Evolutionary conservation across 2,797 vertebrate species (phyloP).

Genomic region (Ispidina picta): DNA sequence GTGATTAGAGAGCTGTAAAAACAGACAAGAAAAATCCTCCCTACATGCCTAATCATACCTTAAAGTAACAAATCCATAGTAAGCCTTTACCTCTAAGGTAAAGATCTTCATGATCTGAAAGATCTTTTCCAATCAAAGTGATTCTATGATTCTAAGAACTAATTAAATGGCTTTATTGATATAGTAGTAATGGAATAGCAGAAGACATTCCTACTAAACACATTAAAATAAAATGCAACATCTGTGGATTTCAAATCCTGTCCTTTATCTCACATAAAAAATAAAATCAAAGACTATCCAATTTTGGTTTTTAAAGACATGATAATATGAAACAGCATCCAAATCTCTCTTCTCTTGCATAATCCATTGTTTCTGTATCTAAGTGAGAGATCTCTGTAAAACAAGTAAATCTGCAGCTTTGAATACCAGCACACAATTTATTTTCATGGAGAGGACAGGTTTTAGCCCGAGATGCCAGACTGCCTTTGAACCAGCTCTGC

Average conservation of each 20-base stretch:
- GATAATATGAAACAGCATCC: not conserved
- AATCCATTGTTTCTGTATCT: not conserved
- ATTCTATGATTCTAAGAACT: not conserved
- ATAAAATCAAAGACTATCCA: not conserved
- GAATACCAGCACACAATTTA: not conserved
- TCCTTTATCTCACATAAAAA: not conserved
- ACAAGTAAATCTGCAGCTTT: not conserved
- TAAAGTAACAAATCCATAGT: not conserved
- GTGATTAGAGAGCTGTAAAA: not conserved
- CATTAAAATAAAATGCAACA: not conserved
- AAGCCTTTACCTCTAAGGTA: not conserved
- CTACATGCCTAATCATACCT: not conserved
- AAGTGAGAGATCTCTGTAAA: not conserved
- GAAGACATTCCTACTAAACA: not conserved
- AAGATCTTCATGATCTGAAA: not conserved
- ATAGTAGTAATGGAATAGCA: not conserved
- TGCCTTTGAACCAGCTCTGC: not conserved
- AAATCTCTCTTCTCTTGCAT: not conserved
- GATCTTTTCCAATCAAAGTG: not conserved
- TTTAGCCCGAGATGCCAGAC: not conserved
- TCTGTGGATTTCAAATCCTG: not conserved
- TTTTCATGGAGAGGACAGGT: not conserved
- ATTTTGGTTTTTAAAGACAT: not conserved
- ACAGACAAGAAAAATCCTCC: not conserved
- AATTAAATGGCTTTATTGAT: not conserved